phyloP scores from a whole-genome alignment of 2,113 vertebrate genomes.

The Mus spicilegus region DNA sequence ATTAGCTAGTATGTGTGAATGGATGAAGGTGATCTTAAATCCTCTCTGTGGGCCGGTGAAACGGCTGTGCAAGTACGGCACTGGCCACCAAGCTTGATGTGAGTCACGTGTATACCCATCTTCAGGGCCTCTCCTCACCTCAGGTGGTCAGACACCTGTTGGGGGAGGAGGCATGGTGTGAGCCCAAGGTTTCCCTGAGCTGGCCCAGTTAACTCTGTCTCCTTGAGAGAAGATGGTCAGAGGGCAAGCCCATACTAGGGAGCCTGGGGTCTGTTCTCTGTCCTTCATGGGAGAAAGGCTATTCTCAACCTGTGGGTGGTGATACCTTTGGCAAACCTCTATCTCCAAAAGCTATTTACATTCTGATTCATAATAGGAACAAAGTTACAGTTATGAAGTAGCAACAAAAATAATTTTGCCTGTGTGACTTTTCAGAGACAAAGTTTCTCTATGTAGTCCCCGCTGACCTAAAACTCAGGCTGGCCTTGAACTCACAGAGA shows the following conservation, averaged over 20 bases:
- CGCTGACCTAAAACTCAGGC: not conserved
- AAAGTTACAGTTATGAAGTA: not conserved
- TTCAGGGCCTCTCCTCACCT: not conserved
- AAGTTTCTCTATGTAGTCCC: not conserved
- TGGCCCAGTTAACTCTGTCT: not conserved
- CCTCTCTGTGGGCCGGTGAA: not conserved
- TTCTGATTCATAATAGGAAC: not conserved
- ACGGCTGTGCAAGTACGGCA: not conserved
- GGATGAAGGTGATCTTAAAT: not conserved
- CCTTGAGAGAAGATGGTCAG: rapidly evolving
- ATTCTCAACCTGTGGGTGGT: not conserved
- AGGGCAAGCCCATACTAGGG: not conserved
- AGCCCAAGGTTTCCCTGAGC: not conserved
- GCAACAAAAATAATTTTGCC: not conserved
- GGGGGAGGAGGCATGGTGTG: not conserved
- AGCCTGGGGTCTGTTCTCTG: not conserved
- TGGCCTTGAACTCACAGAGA: not conserved
- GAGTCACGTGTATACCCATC: not conserved
- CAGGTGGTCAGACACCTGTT: no score
- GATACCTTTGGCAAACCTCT: not conserved
- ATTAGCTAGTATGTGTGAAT: not conserved
- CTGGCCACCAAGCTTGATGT: not conserved
- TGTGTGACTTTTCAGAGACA: not conserved
- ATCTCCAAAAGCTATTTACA: not conserved
- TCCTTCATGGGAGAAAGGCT: not conserved